These are phyloP conservation scores for Rhinolophus ferrumequinum DNA, from an alignment of 2,113 vertebrate species.

Conservation along the genomic window DNA sequence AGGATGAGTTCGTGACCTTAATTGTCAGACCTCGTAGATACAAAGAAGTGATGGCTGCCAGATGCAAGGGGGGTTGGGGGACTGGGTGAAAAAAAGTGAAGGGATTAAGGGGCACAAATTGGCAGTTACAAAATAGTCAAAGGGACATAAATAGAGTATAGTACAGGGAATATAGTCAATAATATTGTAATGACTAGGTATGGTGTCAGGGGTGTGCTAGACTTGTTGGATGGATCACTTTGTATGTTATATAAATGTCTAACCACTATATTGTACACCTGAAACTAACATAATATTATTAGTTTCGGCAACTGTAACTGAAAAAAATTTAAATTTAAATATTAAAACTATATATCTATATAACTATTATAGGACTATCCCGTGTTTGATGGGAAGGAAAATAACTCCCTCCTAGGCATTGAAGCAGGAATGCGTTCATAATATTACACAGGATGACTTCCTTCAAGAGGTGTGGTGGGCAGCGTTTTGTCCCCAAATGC, in stretches of 20 bases:
- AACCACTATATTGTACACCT: neutral
- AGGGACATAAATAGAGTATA: neutral
- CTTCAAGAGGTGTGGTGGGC: neutral
- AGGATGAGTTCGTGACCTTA: too few relatives aligned
- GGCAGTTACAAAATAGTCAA: neutral
- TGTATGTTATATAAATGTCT: neutral
- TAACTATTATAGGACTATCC: neutral
- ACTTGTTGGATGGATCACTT: neutral
- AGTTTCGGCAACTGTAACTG: neutral
- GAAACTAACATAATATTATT: neutral
- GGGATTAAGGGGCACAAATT: too few relatives aligned
- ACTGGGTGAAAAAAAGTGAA: neutral
- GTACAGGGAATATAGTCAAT: neutral
- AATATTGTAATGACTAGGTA: neutral
- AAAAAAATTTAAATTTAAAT: neutral
- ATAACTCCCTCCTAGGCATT: neutral
- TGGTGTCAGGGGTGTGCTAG: neutral
- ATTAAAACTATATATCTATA: too few relatives aligned
- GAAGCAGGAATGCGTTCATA: fast-evolving
- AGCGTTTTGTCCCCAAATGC: neutral
- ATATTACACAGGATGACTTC: too few relatives aligned
- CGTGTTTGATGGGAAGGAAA: neutral
- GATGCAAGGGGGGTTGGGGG: neutral
- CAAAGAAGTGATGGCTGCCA: neutral
- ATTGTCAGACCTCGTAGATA: neutral